A percentile compares a stretch with the other conserved stretches of the same genome.
These are phyloP conservation scores for human (Homo sapiens) DNA, from an alignment of 2,113 vertebrate species.

Conservation along the genomic window GRCh38 chrX:139103501-139104000, in stretches of 20 bases:
- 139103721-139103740: neutral
- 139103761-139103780: neutral
- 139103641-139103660: neutral
- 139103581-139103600: neutral
- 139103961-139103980: neutral
- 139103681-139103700: neutral
- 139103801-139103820: neutral
- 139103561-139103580: neutral
- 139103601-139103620: neutral
- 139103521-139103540: fast-evolving
- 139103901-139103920: neutral
- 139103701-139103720: neutral
- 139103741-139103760: neutral
- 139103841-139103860: neutral
- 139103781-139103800: neutral
- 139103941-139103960: neutral
- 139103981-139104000: neutral
- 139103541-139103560: neutral
- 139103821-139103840: neutral
- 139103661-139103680: neutral
- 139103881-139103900: neutral
- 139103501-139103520: neutral
- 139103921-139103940: neutral
- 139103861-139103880: neutral
- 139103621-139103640: neutral